Conservation (phyloP, 2,888 invertebrate species). For the Helobdella robusta region DNA sequence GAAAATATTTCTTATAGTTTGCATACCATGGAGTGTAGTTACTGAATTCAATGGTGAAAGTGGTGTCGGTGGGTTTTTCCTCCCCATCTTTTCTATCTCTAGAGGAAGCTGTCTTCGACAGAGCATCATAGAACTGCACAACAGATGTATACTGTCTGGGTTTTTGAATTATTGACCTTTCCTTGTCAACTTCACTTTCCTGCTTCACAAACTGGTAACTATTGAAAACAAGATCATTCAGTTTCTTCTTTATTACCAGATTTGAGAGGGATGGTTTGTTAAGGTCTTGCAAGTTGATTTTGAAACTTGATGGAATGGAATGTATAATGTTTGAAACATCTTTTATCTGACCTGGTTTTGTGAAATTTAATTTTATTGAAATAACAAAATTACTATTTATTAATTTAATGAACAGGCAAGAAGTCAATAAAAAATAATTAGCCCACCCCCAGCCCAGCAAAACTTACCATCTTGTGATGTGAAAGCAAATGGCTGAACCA, state of each 20-base stretch:
- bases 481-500: constrained; percentile 78
- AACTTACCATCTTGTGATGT: constrained; percentile 59
- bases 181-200: constrained; percentile 41
- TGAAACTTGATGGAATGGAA: constrained; percentile 65
- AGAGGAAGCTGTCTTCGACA: no score
- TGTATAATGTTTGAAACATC: constrained; percentile 70
- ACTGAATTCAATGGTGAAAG: not conserved
- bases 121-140: no score
- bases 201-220: constrained; percentile 38
- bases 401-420: not conserved
- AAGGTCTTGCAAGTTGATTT: constrained; percentile 70
- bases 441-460: not conserved
- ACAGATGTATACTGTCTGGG: no score
- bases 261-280: constrained; percentile 72
- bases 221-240: constrained; percentile 70
- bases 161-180: no score
- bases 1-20: constrained; percentile 81
- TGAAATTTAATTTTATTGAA: not conserved
- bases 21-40: constrained; percentile 81
- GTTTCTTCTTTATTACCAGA: constrained; percentile 68
- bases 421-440: not conserved
- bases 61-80: constrained; percentile 34
- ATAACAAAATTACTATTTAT: constrained; percentile 9
- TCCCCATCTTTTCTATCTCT: no score
- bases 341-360: constrained; percentile 64